phyloP scores from a whole-genome alignment of 2,113 vertebrate genomes.

The Azemiops feae region DNA sequence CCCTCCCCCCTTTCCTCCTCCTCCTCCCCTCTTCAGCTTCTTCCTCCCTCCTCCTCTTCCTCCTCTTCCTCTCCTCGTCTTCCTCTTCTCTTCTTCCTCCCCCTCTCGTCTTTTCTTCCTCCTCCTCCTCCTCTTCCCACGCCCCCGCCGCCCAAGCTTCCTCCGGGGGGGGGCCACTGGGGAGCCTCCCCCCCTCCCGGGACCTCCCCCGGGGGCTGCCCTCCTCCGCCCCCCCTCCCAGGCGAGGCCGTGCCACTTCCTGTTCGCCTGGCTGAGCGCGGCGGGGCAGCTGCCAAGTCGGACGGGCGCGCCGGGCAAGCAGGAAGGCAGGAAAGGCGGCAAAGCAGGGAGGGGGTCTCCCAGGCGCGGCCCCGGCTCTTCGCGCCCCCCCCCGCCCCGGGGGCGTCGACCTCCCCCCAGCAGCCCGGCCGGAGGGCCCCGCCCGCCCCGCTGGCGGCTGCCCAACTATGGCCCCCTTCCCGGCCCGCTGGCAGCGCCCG shows the following conservation, averaged over 20 bases:
- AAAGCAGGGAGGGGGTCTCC: no score
- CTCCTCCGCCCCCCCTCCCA: neutral
- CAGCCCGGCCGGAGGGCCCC: neutral
- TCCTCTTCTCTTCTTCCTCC: no score
- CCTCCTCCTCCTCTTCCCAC: neutral
- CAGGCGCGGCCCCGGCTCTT: no score
- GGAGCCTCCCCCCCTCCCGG: no score
- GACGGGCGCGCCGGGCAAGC: no score
- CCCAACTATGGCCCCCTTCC: constrained; percentile 46
- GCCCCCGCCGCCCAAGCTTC: neutral
- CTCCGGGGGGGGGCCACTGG: no score
- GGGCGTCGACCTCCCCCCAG: neutral
- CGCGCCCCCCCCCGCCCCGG: accelerated
- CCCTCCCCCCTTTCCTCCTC: no score
- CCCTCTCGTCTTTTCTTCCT: accelerated
- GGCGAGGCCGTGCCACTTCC: neutral
- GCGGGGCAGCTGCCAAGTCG: neutral
- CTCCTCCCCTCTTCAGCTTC: neutral
- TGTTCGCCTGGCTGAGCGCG: neutral
- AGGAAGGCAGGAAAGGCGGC: no score
- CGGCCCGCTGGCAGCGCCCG: constrained; percentile 16
- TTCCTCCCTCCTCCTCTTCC: neutral
- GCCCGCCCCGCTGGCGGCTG: constrained; percentile 12
- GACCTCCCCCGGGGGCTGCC: no score
- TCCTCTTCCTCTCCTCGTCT: neutral